Base-by-base conservation (phyloP, 2,888 invertebrate species). In the Netelia melanura region DNA sequence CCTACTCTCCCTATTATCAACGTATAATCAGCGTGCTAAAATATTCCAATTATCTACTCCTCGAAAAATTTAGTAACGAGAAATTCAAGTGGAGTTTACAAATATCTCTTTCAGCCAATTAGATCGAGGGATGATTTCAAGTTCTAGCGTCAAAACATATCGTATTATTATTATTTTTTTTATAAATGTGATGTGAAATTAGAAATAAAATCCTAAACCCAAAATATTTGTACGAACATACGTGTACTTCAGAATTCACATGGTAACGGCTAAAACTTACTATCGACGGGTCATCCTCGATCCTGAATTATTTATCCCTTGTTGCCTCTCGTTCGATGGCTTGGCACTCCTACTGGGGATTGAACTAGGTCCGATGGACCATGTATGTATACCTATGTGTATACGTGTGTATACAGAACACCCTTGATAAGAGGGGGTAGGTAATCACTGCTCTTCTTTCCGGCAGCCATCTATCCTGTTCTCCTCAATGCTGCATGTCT, bases 371-470 rank as follows among this genome's bases (percentile, higher is more conserved):
- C 38, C 74, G 64, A 64, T 71, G 21, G 61, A 61, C 61, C 48
- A 61, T 11, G 61, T 48, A 38, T 38, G 30, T 52, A 48, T 85
- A 87, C 81, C 75, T 85, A 61, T 83, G 84, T 84, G 78, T 79
- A 78, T 83, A 79, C 81, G 81, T 83, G 77, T 71, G 72, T 85
- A 80, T 83, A 76, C 85, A 85, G 81, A 87, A 30, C 30, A 48
- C 62, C 68, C 79, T 56, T 68, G 21, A 43, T 67, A n/a, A 78
- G 78, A 70, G 81, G 88, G 89, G 89, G 88, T 90, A 82, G 88
- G 89, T 89, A 90, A 91, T 91, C 91, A 90, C 89, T 85, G 88
- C 86, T 85, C 86, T 88, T 89, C 89, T 89, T 89, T 88, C 85
- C 86, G 86, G 81, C 84, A 81, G 85, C 87, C 83, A 87, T 89